These are phyloP conservation scores for Ethmia dodecea DNA, from an alignment of 2,888 invertebrate genomes.

Conservation along the genomic window DNA sequence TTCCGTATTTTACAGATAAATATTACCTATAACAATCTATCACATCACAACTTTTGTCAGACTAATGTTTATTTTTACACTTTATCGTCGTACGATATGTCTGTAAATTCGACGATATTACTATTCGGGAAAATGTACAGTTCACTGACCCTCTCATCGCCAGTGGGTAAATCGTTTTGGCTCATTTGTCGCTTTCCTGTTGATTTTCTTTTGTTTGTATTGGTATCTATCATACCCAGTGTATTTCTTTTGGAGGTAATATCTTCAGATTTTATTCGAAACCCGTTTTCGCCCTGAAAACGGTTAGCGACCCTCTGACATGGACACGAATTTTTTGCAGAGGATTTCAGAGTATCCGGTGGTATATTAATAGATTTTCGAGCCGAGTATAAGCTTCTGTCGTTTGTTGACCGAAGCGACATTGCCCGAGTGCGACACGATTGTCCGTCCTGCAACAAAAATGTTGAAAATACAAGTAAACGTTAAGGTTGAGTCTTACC, in stretches of 20 bases:
- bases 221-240: constrained; percentile 25
- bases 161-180: constrained; percentile 42
- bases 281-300: constrained; percentile 40
- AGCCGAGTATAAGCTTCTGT: constrained; percentile 50
- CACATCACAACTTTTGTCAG: too few species aligned
- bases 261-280: constrained; percentile 38
- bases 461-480: background rate
- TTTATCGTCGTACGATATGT: constrained; percentile 62
- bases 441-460: constrained; percentile 52
- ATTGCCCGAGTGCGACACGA: constrained; percentile 63
- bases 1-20: too few species aligned
- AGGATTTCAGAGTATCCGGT: constrained; percentile 41
- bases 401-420: constrained; percentile 64
- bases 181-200: constrained; percentile 28
- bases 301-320: constrained; percentile 43
- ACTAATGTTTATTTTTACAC: too few species aligned
- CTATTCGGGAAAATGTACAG: constrained; percentile 69
- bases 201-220: constrained; percentile 33
- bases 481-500: background rate
- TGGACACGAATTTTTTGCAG: constrained; percentile 44
- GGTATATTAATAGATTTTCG: constrained; percentile 56
- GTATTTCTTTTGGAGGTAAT: constrained; percentile 30
- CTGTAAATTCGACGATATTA: constrained; percentile 65
- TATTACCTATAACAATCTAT: too few species aligned
- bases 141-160: constrained; percentile 63